Conservation (phyloP, 2,888 invertebrate genomes). For the Eupithecia pulchellata region DNA sequence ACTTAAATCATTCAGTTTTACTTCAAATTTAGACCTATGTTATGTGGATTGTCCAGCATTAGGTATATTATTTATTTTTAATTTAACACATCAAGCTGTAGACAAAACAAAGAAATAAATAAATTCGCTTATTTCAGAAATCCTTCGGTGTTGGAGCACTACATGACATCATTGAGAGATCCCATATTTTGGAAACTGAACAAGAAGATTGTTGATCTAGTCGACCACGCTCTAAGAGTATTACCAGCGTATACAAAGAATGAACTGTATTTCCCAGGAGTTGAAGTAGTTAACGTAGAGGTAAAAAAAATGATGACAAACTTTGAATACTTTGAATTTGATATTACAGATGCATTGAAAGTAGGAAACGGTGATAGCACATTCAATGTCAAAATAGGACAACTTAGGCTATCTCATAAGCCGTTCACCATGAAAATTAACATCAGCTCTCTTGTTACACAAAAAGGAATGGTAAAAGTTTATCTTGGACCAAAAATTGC, state of each 20-base stretch:
- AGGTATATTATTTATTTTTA: too few relatives aligned
- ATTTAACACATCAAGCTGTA: too few relatives aligned
- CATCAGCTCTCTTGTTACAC: conserved; percentile 85
- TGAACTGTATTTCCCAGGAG: conserved; percentile 87
- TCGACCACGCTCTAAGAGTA: conserved; percentile 84
- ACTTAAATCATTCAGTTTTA: background rate
- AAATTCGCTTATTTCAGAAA: conserved; percentile 54
- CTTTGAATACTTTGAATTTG: conserved; percentile 87
- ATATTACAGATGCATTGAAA: conserved; percentile 86
- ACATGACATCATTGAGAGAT: conserved; percentile 88
- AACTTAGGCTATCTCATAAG: conserved; percentile 89
- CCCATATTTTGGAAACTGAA: conserved; percentile 89
- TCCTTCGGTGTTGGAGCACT: conserved; percentile 72
- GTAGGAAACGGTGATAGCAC: conserved; percentile 59
- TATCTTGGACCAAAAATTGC: conserved; percentile 90
- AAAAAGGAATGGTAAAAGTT: conserved; percentile 86
- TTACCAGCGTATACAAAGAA: conserved; percentile 85
- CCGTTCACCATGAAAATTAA: conserved; percentile 88
- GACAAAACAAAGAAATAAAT: too few relatives aligned
- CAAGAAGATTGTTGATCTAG: conserved; percentile 84
- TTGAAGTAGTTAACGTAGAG: conserved; percentile 86
- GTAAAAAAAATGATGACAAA: conserved; percentile 88
- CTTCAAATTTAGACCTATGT: too few relatives aligned
- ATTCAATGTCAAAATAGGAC: conserved; percentile 78
- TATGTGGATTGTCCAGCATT: too few relatives aligned